Conservation (phyloP, 2,113 vertebrate species). For the Thermophis baileyi region DNA sequence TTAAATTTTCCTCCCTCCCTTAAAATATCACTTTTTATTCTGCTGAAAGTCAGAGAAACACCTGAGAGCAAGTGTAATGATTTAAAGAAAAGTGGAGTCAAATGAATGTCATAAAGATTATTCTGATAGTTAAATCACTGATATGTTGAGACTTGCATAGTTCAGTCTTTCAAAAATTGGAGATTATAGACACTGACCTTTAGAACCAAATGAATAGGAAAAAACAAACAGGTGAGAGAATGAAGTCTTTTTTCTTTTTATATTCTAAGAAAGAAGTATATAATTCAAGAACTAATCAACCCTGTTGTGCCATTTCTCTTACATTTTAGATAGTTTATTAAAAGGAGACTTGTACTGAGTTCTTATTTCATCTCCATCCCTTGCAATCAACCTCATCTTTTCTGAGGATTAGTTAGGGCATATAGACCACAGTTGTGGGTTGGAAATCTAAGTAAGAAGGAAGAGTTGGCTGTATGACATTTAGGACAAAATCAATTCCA, state of each 20-base stretch:
- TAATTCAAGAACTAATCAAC: background rate
- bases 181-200: conserved; percentile 35
- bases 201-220: conserved; percentile 25
- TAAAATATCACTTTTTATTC: background rate
- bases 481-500: background rate
- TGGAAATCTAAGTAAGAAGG: background rate
- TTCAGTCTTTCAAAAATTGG: background rate
- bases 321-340: background rate
- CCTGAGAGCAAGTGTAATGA: background rate
- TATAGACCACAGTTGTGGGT: background rate
- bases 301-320: background rate
- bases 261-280: background rate
- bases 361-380: background rate
- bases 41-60: background rate
- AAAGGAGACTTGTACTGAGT: background rate
- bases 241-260: background rate
- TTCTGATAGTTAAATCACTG: conserved; percentile 23
- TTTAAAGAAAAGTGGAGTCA: background rate
- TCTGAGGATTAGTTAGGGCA: background rate
- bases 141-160: background rate
- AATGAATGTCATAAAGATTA: background rate
- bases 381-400: background rate
- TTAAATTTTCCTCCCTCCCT: background rate
- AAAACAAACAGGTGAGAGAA: conserved; percentile 33
- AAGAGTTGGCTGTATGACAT: background rate